Base-by-base conservation (phyloP, 2,113 vertebrate species). In the Astatotilapia flaviijosephi region DNA sequence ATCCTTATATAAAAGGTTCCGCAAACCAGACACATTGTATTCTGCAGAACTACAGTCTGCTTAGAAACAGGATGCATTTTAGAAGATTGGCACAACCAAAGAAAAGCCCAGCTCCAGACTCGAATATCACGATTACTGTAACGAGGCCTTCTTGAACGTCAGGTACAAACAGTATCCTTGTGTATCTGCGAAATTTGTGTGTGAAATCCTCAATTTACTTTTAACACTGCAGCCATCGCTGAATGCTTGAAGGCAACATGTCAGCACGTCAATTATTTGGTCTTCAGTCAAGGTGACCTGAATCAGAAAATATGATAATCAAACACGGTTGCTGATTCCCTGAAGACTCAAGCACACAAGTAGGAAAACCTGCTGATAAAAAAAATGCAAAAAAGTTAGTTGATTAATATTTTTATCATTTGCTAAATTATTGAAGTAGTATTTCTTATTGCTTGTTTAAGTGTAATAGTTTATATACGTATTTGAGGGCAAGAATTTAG, bases 281-380 rank as follows among this genome's bases (percentile, higher is more conserved):
- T 75, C 56, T 33, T 17, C 79, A 53, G 84, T 92, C 90, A 91
- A 90, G 91, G 88, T 91, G 89, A 94, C 83, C 58, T 33, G 40
- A 83, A 21, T 33, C 47, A 80, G 8, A 60, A 82, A 84, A 70
- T 21, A 35, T 17, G 10, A 19, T 28, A 47, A 79, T 87, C 6
- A 35, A 81, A 2, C 26, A 8, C 12, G 2, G 7, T 47, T 65
- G 37, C 2, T 21, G 28, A 28, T 51, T 77, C 45, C 47, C 26
- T 12, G 45, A 33, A 51, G 73, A 77, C 2, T 0, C 73, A n/a
- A 51, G 6, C 6, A 33, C 17, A 77, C 17, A 49, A 51, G 73
- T 31, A 31, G 26, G 26, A 77, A 51, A 83, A 73, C 6, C 15
- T 53, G 28, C 7, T 79, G n/a, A 62, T 35, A 10, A 21, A 62